Evolutionary conservation across 2,888 invertebrate genomes (phyloP).

Genomic region (Dicyrtoma fusca): DNA sequence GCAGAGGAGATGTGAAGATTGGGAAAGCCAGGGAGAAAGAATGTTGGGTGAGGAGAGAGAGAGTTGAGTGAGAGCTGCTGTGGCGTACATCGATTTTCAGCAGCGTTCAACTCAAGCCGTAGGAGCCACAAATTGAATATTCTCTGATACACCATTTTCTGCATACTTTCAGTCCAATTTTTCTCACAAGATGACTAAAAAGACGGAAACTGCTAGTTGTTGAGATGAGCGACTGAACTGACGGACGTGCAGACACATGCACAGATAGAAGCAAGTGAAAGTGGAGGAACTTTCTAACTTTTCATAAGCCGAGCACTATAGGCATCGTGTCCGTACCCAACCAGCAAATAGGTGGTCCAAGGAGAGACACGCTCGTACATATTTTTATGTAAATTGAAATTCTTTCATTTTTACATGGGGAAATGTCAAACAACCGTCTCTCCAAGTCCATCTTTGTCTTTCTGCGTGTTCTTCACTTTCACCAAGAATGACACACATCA

Average conservation of each 20-base stretch:
- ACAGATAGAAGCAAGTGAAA: neutral
- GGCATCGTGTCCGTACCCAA: too few relatives aligned
- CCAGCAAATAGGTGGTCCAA: neutral
- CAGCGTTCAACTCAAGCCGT: slow-evolving; percentile 13
- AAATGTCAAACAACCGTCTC: slow-evolving; percentile 28
- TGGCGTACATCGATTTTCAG: slow-evolving; percentile 36
- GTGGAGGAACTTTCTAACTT: too few relatives aligned
- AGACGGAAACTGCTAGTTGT: too few relatives aligned
- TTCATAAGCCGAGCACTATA: too few relatives aligned
- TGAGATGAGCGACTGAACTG: too few relatives aligned
- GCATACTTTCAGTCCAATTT: slow-evolving; percentile 40
- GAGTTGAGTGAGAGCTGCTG: slow-evolving; percentile 9
- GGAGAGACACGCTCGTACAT: slow-evolving; percentile 2
- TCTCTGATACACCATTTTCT: slow-evolving; percentile 40
- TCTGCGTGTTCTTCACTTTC: slow-evolving; percentile 25
- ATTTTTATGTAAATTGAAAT: slow-evolving; percentile 40
- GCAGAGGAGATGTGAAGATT: neutral
- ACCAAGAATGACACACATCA: neutral
- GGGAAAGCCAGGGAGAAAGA: slow-evolving; percentile 11
- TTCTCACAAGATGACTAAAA: slow-evolving; percentile 19
- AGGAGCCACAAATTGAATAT: slow-evolving; percentile 41
- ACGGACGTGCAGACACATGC: too few relatives aligned
- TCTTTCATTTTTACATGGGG: slow-evolving; percentile 28
- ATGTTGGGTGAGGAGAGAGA: neutral
- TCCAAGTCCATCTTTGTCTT: slow-evolving; percentile 36